phyloP scores from a whole-genome alignment of 2,113 vertebrate genomes.

The Ageneiosus marmoratus region DNA sequence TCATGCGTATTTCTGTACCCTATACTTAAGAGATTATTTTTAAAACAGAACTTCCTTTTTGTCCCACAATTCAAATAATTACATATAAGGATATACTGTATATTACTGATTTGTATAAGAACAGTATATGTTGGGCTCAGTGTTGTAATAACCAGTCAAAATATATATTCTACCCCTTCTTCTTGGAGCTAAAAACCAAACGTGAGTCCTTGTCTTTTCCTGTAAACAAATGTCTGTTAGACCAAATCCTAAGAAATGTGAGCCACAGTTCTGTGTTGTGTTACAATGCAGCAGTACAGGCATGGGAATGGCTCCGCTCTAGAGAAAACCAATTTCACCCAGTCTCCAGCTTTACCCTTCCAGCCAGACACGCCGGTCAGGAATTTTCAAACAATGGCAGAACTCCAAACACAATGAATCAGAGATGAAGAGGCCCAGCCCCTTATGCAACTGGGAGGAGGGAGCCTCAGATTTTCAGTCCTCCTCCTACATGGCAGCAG shows the following conservation, averaged over 20 bases:
- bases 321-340: slow-evolving; percentile 59
- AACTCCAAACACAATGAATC: slow-evolving; percentile 57
- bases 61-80: slow-evolving; percentile 2
- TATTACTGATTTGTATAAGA: neutral
- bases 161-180: neutral
- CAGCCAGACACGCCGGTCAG: slow-evolving; percentile 70
- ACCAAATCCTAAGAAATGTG: slow-evolving; percentile 18
- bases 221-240: neutral
- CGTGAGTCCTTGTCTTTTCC: neutral
- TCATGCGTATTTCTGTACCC: slow-evolving; percentile 33
- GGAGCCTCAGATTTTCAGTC: slow-evolving; percentile 22
- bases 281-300: neutral
- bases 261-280: slow-evolving; percentile 4
- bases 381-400: slow-evolving; percentile 66
- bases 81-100: neutral
- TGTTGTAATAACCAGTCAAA: neutral
- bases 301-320: neutral
- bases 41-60: slow-evolving; percentile 14
- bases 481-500: slow-evolving; percentile 19
- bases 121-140: neutral
- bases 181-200: neutral
- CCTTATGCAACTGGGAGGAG: slow-evolving; percentile 41
- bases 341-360: slow-evolving; percentile 73
- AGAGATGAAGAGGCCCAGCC: slow-evolving; percentile 33
- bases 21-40: slow-evolving; percentile 50